A percentile compares a stretch with the other conserved stretches of the same genome.
Conservation (phyloP, 2,113 vertebrate genomes). For the Tretioscincus oriximinensis region DNA sequence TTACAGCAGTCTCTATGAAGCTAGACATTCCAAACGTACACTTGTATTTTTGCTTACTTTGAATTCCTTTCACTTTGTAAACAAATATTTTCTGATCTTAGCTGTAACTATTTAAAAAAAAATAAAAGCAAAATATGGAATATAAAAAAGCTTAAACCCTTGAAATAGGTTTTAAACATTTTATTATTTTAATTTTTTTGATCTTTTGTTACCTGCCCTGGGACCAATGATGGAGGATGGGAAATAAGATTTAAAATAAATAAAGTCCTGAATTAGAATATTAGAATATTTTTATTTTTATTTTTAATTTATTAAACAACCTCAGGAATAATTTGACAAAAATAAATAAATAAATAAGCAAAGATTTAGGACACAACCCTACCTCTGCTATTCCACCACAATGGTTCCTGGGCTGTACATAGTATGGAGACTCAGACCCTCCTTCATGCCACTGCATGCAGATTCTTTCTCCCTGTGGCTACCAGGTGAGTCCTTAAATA, state of each 20-base stretch:
- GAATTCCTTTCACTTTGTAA: background rate
- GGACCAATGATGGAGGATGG: too few species aligned
- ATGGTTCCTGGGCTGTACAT: background rate
- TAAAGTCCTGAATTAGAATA: slow-evolving; percentile 31
- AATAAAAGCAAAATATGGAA: slow-evolving; percentile 28
- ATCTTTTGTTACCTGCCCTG: too few species aligned
- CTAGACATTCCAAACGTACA: too few species aligned
- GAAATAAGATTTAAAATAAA: background rate
- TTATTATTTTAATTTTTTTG: too few species aligned
- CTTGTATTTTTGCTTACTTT: background rate
- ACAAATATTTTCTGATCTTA: background rate
- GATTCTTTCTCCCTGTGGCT: background rate
- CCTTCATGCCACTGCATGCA: background rate
- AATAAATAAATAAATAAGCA: background rate
- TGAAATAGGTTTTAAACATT: slow-evolving; percentile 20
- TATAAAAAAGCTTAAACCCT: slow-evolving; percentile 45
- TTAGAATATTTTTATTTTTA: slow-evolving; percentile 36
- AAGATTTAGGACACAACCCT: background rate
- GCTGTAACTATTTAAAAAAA: background rate
- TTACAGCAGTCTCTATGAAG: too few species aligned
- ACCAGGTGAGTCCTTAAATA: background rate
- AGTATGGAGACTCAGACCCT: background rate
- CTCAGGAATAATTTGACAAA: background rate
- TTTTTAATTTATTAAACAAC: slow-evolving; percentile 11
- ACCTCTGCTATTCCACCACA: background rate